Conservation (phyloP, 2,888 invertebrate genomes). For the Apotomis capreana region DNA sequence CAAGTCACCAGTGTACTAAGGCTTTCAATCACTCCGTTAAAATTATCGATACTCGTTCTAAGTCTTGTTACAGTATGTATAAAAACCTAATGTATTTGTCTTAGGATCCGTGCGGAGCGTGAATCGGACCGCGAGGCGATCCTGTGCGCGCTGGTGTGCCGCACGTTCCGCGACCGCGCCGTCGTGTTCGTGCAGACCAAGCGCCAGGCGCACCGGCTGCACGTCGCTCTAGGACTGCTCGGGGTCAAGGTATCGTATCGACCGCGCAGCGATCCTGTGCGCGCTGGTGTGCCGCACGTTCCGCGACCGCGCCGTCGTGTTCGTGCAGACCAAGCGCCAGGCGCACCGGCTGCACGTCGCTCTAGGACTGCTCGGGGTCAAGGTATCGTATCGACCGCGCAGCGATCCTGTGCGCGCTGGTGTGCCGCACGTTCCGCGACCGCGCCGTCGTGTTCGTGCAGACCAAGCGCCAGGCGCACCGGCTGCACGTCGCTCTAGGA, state of each 20-base stretch:
- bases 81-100: not conserved
- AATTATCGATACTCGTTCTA: too few species aligned
- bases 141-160: conserved; percentile 79
- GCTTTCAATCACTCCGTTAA: too few species aligned
- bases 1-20: too few species aligned
- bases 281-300: conserved; percentile 92
- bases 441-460: conserved; percentile 95
- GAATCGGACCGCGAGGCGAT: conserved; percentile 97
- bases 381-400: too few species aligned
- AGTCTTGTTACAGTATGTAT: too few species aligned
- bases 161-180: conserved; percentile 95
- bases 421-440: conserved; percentile 90
- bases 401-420: conserved; percentile 80
- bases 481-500: too few species aligned
- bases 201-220: conserved; percentile 96
- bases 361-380: too few species aligned
- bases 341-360: conserved; percentile 85
- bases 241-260: too few species aligned
- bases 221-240: conserved; percentile 58
- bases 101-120: conserved; percentile 91
- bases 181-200: conserved; percentile 99
- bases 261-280: conserved; percentile 85
- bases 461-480: conserved; percentile 94
- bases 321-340: conserved; percentile 95
- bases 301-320: conserved; percentile 92